Evolutionary conservation across 1,140 invertebrate species (phyloP).

Genomic region (Eufriesea mexicana): DNA sequence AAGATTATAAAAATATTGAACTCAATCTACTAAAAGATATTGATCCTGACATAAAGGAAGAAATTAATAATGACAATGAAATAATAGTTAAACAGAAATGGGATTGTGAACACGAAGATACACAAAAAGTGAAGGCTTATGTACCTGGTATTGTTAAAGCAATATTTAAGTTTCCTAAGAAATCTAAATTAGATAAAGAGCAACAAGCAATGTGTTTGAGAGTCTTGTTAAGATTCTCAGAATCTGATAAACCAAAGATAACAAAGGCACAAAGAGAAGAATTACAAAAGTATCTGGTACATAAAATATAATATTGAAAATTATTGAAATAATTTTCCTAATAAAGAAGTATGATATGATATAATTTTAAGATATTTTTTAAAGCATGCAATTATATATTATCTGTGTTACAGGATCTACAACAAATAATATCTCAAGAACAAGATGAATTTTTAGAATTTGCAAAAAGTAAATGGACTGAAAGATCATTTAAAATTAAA

Average conservation of each 20-base stretch:
- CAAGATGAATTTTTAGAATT: conserved; percentile 67
- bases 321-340: background rate
- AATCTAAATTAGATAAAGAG: conserved; percentile 51
- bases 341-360: background rate
- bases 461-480: conserved; percentile 61
- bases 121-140: conserved; percentile 36
- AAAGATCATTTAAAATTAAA: conserved; percentile 22
- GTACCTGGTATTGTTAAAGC: conserved; percentile 65
- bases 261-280: conserved; percentile 57
- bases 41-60: conserved; percentile 23
- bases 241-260: conserved; percentile 44
- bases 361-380: background rate
- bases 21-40: conserved; percentile 23
- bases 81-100: background rate
- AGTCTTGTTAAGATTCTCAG: conserved; percentile 58
- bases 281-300: conserved; percentile 64
- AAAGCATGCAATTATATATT: background rate
- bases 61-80: background rate
- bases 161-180: conserved; percentile 53
- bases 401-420: conserved; percentile 47
- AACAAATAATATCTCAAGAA: conserved; percentile 60
- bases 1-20: conserved; percentile 55
- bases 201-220: conserved; percentile 65
- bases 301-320: background rate
- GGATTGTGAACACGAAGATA: background rate